These are phyloP conservation scores for Beaufortia kweichowensis DNA, from an alignment of 2,113 vertebrate genomes.

Conservation along the genomic window DNA sequence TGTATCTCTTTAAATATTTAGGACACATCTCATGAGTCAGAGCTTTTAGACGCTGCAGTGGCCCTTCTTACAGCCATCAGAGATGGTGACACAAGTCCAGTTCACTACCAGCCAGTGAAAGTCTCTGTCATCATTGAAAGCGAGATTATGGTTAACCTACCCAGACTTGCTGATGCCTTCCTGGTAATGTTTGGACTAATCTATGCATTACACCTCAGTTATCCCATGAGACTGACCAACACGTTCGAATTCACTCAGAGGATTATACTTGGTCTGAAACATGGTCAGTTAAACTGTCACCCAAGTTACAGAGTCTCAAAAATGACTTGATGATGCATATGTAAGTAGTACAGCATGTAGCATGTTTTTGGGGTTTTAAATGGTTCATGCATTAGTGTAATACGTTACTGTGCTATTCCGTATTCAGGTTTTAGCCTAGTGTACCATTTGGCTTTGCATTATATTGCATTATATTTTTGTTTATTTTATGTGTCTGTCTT, in stretches of 20 bases:
- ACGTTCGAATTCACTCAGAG: conserved; percentile 34
- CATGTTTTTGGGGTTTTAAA: no score
- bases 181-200: conserved; percentile 44
- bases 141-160: conserved; percentile 28
- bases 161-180: conserved; percentile 42
- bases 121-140: conserved; percentile 32
- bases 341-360: no score
- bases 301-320: neutral
- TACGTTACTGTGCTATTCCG: no score
- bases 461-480: no score
- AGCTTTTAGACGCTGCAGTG: conserved; percentile 4
- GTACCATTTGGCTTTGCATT: no score
- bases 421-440: no score
- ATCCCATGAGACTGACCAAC: conserved; percentile 43
- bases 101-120: conserved; percentile 27
- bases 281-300: conserved; percentile 9
- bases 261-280: conserved; percentile 17
- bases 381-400: no score
- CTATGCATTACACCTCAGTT: conserved; percentile 41
- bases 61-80: conserved; percentile 13
- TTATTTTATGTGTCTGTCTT: no score
- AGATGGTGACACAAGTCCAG: neutral
- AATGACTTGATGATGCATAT: conserved; percentile 3
- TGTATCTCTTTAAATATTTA: no score
- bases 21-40: neutral